Base-by-base conservation (phyloP, 1,140 invertebrate species). In the Triops cancriformis region DNA sequence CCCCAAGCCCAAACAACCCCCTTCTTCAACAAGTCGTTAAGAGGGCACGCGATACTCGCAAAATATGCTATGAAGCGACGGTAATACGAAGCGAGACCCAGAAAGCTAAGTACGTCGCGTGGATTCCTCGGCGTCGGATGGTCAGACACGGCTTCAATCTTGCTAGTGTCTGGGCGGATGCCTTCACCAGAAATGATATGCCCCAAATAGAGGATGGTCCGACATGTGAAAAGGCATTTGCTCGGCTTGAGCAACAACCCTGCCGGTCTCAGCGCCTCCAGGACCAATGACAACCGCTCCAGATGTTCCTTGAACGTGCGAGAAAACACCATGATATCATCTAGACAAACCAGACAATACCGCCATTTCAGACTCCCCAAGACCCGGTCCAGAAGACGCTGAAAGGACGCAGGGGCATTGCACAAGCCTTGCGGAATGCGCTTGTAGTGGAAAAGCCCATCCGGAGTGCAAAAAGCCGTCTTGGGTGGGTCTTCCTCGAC, bases 391-490 rank as follows among this genome's bases (percentile, higher is more conserved):
- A 82, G 78, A 2, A 80, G 26, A 72, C 79, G 72, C 26, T 82
- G 78, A 75, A 83, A 82, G 0, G 77, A 78, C 4, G n/a, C n/a
- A n/a, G n/a, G n/a, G n/a, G n/a, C n/a, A n/a, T n/a, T n/a, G n/a
- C n/a, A n/a, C n/a, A n/a, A n/a, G n/a, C n/a, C n/a, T n/a, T n/a
- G n/a, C n/a, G n/a, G n/a, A n/a, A n/a, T n/a, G n/a, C n/a, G n/a
- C n/a, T n/a, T n/a, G n/a, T n/a, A n/a, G n/a, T n/a, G n/a, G n/a
- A n/a, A n/a, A n/a, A n/a, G n/a, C n/a, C 80, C 80, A 23, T 82
- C 77, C 1, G 82, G 82, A 6, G 83, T 84, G 18, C 79, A 81
- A 73, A 88, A 88, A 0, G 86, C 86, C 0, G 86, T 88, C 82
- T 87, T 88, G 10, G 82, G 79, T 11, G 80, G 83, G 72, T 83